Evolutionary conservation across 2,797 vertebrate genomes (phyloP).

Genomic region (Moxostoma hubbsi): DNA sequence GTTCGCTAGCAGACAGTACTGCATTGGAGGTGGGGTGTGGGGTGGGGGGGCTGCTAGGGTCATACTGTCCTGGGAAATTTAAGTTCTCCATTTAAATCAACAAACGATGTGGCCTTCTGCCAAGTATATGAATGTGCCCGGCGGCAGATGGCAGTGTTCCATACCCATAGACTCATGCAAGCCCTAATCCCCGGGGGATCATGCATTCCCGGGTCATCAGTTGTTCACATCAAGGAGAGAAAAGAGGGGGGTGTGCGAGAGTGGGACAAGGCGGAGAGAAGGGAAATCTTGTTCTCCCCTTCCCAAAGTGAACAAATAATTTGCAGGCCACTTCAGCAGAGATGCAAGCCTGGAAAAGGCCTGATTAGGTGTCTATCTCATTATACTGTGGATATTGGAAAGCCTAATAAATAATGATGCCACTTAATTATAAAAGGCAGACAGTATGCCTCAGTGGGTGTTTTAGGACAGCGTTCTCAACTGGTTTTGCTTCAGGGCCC

Average conservation of each 20-base stretch:
- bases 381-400: constrained; percentile 40
- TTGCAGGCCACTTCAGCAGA: constrained; percentile 47
- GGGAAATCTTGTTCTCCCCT: constrained; percentile 42
- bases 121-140: constrained; percentile 65
- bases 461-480: too few species aligned
- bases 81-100: constrained; percentile 68
- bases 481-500: too few species aligned
- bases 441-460: not conserved
- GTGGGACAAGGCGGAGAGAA: constrained; percentile 39
- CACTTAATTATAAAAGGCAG: constrained; percentile 27
- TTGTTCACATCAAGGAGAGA: constrained; percentile 63
- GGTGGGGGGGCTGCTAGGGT: constrained; percentile 53
- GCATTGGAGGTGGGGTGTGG: constrained; percentile 46
- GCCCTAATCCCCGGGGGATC: constrained; percentile 61
- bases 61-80: constrained; percentile 70
- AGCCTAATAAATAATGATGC: constrained; percentile 46
- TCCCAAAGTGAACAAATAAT: constrained; percentile 60
- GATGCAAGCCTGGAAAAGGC: constrained; percentile 45
- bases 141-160: constrained; percentile 67
- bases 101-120: constrained; percentile 67
- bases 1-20: constrained; percentile 62
- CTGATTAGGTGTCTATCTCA: constrained; percentile 58
- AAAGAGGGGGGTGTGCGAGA: constrained; percentile 25
- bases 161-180: constrained; percentile 62
- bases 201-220: constrained; percentile 65